Base-by-base conservation (phyloP, 2,888 invertebrate species). In the Papilio protenor region DNA sequence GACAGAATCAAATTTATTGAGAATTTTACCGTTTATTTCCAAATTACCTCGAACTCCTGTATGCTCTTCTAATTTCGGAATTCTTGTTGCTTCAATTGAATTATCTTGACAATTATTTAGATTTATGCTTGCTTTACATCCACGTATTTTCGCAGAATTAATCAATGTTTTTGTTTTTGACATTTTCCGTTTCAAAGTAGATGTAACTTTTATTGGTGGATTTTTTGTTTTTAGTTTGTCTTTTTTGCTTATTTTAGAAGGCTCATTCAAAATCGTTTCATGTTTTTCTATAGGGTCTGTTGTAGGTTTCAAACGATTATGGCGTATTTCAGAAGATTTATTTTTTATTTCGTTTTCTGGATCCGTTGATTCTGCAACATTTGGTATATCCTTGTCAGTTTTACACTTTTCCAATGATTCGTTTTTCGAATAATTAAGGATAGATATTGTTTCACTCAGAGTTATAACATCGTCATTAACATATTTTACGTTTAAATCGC, bases 261-360 rank as follows among this genome's bases (percentile, higher is more conserved):
- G 73, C 45, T 78, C 23, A 8, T 69, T 64, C 8, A 59, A 57
- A 4, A 23, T n/a, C 2, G 14, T 66, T 73, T 79, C 18, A 33
- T 75, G 52, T 64, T 82, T 80, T 55, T 85, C 69, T 80, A 86
- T 87, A 81, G 89, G 89, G 21, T 89, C 87, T 81, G 89, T 89
- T 27, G 89, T 89, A 21, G 92, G 89, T 73, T 89, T 85, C 73
- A 91, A 80, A 16, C 88, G 85, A 33, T 88, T 87, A 79, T 83
- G 81, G 5, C 80, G 75, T 27, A 76, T 16, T 16, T 79, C 78
- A 27, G 72, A 82, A 74, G 85, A 83, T 81, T 87, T 89, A 84
- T 89, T 87, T 33, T 82, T 88, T 87, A 72, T 77, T 47, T 76
- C 57, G 52, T 64, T 77, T 57, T 83, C 64, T 47, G 27, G 21